These are phyloP conservation scores for Lottia gigantea DNA, from an alignment of 2,888 invertebrate species.

Conservation along the genomic window DNA sequence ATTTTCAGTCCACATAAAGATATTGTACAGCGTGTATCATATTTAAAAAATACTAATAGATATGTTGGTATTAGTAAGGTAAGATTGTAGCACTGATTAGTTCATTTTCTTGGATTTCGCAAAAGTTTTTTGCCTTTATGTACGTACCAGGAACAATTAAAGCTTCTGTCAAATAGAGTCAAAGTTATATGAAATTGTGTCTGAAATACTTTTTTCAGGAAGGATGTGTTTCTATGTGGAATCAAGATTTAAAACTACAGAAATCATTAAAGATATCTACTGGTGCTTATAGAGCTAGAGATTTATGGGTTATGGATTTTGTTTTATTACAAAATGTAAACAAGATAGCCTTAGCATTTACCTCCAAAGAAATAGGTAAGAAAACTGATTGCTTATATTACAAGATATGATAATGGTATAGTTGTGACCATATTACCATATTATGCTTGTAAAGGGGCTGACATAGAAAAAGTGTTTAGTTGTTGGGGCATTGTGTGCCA, in stretches of 20 bases:
- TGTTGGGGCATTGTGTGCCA: too few relatives aligned
- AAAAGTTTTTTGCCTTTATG: too few relatives aligned
- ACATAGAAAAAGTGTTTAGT: too few relatives aligned
- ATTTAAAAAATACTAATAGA: constrained; percentile 62
- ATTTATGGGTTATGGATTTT: constrained; percentile 69
- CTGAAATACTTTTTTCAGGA: constrained; percentile 47
- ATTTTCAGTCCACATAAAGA: constrained; percentile 67
- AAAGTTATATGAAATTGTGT: too few relatives aligned
- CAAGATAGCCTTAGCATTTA: constrained; percentile 67
- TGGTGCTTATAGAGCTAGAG: constrained; percentile 64
- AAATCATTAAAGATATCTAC: constrained; percentile 61
- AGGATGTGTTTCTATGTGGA: constrained; percentile 66
- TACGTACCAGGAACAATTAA: too few relatives aligned
- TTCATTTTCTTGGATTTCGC: too few relatives aligned
- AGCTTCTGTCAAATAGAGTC: too few relatives aligned
- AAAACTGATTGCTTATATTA: too few relatives aligned
- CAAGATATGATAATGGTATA: too few relatives aligned
- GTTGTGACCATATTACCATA: too few relatives aligned
- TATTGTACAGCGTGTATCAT: constrained; percentile 61
- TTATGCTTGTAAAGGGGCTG: too few relatives aligned
- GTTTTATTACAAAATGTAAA: constrained; percentile 65
- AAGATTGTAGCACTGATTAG: constrained; percentile 23
- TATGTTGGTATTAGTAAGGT: constrained; percentile 68
- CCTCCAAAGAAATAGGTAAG: constrained; percentile 68
- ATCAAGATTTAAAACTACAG: constrained; percentile 60